Base-by-base conservation (phyloP, 2,888 invertebrate genomes). In the Schrankia costaestrigalis region DNA sequence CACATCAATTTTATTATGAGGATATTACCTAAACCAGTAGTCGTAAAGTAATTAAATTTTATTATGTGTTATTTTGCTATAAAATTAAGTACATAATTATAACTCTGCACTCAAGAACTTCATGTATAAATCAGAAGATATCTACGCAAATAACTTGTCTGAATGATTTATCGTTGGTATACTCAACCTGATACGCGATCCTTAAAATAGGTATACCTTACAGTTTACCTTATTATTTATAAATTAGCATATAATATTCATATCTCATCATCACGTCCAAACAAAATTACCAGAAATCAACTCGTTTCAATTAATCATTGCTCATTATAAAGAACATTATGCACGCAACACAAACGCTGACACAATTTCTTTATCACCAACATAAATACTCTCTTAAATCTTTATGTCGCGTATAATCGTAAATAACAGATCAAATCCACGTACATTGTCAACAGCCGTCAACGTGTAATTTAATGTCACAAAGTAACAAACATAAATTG, bases 401-500 rank as follows among this genome's bases (percentile, higher is more conserved):
- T 46, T 42, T 44, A 56, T 44, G 33, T 49, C 6, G 41, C 46
- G 23, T 52, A 59, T 59, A 44, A 48, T 38, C 44, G 35, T 57
- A 56, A 58, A 53, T 56, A 56, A 48, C 47, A 45, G 41, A 52
- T 36, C 42, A 41, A 45, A 40, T 44, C 60, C 54, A 50, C 56
- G 54, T 56, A 56, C 60, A 50, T 39, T 52, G 60, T 56, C 49
- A 55, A 40, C 44, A 45, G 46, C 46, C 46, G 52, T 62, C 63
- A 46, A 40, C 56, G 47, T 59, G 56, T 51, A 57, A 57, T 60
- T 51, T 51, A 51, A 45, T 41, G 40, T 46, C 51, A 46, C 53
- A 39, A 52, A 63, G 56, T 50, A 60, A 57, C 51, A 44, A 49
- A 46, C 42, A 65, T 65, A 64, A 65, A 64, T 65, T 53, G 46